Conservation (phyloP, 1,140 invertebrate species). For the Rhopalosiphum padi region DNA sequence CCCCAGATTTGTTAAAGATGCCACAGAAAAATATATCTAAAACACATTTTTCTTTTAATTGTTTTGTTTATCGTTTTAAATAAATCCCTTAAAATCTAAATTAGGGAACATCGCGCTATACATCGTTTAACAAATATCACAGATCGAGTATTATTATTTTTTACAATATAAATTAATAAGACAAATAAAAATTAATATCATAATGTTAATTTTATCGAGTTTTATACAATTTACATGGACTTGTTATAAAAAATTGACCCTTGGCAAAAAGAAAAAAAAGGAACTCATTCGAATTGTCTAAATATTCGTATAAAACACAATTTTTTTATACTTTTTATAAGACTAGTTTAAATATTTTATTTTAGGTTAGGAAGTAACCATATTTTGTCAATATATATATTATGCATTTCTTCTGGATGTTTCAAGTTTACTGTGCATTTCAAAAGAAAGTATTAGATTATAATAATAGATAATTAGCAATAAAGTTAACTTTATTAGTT, state of each 20-base stretch:
- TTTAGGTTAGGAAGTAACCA: slow-evolving; percentile 56
- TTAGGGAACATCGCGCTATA: slow-evolving; percentile 57
- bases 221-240: slow-evolving; percentile 58
- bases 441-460: slow-evolving; percentile 58
- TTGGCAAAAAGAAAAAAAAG: slow-evolving; percentile 58
- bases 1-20: slow-evolving; percentile 58
- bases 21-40: slow-evolving; percentile 57
- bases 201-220: slow-evolving; percentile 58
- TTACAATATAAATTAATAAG: slow-evolving; percentile 58
- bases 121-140: slow-evolving; percentile 58
- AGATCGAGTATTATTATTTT: slow-evolving; percentile 58
- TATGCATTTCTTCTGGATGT: slow-evolving; percentile 58
- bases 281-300: slow-evolving; percentile 56
- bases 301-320: slow-evolving; percentile 57
- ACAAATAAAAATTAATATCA: slow-evolving; percentile 58
- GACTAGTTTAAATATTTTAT: slow-evolving; percentile 57
- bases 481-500: slow-evolving; percentile 58
- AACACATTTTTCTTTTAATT: slow-evolving; percentile 52
- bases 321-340: slow-evolving; percentile 56
- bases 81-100: slow-evolving; percentile 58
- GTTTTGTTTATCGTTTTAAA: slow-evolving; percentile 49
- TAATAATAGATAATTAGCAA: slow-evolving; percentile 57
- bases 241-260: slow-evolving; percentile 58
- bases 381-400: slow-evolving; percentile 58
- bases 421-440: slow-evolving; percentile 57